Evolutionary conservation across 2,888 invertebrate genomes (phyloP).

Genomic region (Lycia hirtaria): DNA sequence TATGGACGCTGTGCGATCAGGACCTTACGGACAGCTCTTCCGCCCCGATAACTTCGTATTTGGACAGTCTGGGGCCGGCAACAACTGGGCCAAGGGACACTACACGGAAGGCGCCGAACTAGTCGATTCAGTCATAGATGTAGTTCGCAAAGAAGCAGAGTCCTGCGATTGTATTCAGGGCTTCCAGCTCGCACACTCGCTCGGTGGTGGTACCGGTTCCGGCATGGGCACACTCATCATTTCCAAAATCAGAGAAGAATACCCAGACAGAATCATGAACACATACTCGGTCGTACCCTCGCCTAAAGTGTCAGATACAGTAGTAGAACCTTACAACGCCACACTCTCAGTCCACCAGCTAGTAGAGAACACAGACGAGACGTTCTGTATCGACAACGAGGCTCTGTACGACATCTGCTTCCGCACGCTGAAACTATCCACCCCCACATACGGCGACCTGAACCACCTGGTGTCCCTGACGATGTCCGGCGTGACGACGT

Average conservation of each 20-base stretch:
- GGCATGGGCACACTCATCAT: conserved; percentile 98
- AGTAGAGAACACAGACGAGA: conserved; percentile 96
- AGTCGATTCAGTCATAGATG: conserved; percentile 94
- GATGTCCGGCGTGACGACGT: conserved; percentile 96
- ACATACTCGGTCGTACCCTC: conserved; percentile 97
- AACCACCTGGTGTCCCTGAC: conserved; percentile 96
- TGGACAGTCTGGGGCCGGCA: conserved; percentile 94
- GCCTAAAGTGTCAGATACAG: conserved; percentile 95
- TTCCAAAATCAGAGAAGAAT: conserved; percentile 98
- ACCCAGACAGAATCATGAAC: conserved; percentile 99
- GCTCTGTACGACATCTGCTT: conserved; percentile 97
- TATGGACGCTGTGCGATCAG: conserved; percentile 98
- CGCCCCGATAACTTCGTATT: conserved; percentile 98
- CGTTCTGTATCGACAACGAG: conserved; percentile 97
- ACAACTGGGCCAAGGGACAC: conserved; percentile 96
- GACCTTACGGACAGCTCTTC: conserved; percentile 97
- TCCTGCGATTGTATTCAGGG: conserved; percentile 97
- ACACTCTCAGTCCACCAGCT: conserved; percentile 95
- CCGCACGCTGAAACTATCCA: conserved; percentile 93
- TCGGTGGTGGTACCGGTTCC: conserved; percentile 98
- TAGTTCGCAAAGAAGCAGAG: conserved; percentile 94
- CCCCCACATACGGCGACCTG: conserved; percentile 96
- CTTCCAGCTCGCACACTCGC: conserved; percentile 97
- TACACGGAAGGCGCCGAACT: conserved; percentile 97
- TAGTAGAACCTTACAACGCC: conserved; percentile 96